Conservation (phyloP, 2,888 invertebrate species). For the Copidosoma aretas region DNA sequence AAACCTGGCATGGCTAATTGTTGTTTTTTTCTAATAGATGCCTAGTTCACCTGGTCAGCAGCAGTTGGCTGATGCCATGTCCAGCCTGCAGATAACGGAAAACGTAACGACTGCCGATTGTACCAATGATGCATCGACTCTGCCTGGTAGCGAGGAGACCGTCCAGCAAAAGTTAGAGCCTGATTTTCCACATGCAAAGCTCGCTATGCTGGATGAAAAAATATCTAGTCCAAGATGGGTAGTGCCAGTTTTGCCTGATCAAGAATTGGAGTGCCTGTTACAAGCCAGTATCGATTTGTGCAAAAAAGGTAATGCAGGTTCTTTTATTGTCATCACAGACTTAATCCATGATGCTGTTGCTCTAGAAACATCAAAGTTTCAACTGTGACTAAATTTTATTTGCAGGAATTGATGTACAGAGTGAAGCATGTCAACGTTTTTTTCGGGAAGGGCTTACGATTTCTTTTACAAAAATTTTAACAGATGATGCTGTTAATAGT, state of each 20-base stretch:
- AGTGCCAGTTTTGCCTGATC: constrained; percentile 94
- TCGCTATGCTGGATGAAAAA: constrained; percentile 91
- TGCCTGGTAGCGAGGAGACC: constrained; percentile 52
- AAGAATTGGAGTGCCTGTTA: constrained; percentile 90
- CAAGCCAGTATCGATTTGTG: constrained; percentile 89
- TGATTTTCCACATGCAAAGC: constrained; percentile 85
- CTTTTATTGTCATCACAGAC: constrained; percentile 5
- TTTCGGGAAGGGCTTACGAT: constrained; percentile 92
- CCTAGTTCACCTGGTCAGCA: constrained; percentile 59
- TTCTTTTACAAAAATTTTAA: constrained; percentile 95
- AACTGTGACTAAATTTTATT: constrained; percentile 23
- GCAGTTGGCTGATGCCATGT: constrained; percentile 58
- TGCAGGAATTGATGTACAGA: constrained; percentile 83
- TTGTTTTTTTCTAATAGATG: constrained; percentile 50
- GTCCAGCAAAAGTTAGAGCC: constrained; percentile 65
- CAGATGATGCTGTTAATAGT: constrained; percentile 96
- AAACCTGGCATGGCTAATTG: not conserved
- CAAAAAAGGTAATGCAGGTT: constrained; percentile 71
- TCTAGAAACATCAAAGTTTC: constrained; percentile 8
- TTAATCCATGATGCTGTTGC: not conserved
- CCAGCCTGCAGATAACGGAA: constrained; percentile 58
- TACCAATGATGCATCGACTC: constrained; percentile 47
- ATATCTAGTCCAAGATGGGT: constrained; percentile 96
- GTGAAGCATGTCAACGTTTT: constrained; percentile 91
- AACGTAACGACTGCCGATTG: constrained; percentile 57